Conservation (phyloP, 2,888 invertebrate genomes). For the Agrotis ipsilon region DNA sequence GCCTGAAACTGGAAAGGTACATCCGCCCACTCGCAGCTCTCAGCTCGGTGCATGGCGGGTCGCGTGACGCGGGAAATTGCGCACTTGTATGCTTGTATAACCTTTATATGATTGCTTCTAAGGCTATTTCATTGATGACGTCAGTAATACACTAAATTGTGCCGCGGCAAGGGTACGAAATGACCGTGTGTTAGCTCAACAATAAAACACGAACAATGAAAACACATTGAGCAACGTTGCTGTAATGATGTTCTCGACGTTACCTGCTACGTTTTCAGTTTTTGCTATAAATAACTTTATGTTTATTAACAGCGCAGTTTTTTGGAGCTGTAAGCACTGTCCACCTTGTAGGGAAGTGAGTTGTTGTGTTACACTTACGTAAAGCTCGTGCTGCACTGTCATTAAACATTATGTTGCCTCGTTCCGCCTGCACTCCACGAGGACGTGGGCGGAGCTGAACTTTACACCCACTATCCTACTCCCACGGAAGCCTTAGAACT, state of each 20-base stretch:
- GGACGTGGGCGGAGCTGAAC: constrained; percentile 53
- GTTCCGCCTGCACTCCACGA: constrained; percentile 45
- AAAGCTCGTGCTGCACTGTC: constrained; percentile 22
- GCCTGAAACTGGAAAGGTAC: constrained; percentile 60
- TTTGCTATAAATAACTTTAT: constrained; percentile 46
- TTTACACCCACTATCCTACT: constrained; percentile 56
- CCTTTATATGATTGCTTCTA: constrained; percentile 54
- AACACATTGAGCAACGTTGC: constrained; percentile 41
- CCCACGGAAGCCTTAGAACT: constrained; percentile 37
- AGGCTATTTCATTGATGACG: constrained; percentile 64
- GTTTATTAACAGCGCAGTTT: constrained; percentile 40
- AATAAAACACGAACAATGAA: constrained; percentile 48
- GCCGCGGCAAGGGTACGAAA: constrained; percentile 45
- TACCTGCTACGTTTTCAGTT: constrained; percentile 38
- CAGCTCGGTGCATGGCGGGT: constrained; percentile 49
- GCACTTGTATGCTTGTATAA: constrained; percentile 63
- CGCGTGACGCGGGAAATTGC: constrained; percentile 73
- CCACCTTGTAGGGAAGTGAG: constrained; percentile 20
- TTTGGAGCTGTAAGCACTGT: constrained; percentile 11
- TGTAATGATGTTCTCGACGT: constrained; percentile 30
- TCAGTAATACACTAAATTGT: constrained; percentile 46
- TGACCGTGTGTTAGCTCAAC: constrained; percentile 47
- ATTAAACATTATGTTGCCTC: constrained; percentile 39
- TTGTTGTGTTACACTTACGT: constrained; percentile 16
- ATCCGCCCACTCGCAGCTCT: constrained; percentile 53